Evolutionary conservation across 2,888 invertebrate species (phyloP), one percentile per base, ranked within the genome.

Genomic region (Drosophila neotestacea): DNA sequence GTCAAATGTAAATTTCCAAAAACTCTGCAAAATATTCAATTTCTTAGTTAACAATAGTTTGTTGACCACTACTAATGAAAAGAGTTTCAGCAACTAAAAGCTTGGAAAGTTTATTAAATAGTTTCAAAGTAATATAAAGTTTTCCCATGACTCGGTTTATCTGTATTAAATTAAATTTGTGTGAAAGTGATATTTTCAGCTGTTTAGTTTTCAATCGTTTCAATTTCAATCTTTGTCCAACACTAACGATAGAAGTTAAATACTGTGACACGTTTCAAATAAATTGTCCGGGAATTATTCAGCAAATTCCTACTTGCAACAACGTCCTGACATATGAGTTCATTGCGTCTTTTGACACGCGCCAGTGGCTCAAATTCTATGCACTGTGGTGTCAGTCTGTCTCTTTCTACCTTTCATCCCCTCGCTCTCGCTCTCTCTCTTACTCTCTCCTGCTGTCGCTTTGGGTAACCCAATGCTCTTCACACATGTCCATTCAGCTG

Each of bases 281-380:
- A 70, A 69, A 66, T 56, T 68, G 66, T 54, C n/a, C 39, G 47
- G 61, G 39, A 54, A 56, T 60, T 64, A 52, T 47, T 67, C 61
- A 38, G 60, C 60, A 13, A 46, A 46, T 30, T 44, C 60, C 38
- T 34, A 64, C 22, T 52, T 50, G 39, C 28, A 44, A 32, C 68
- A 38, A 41, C 38, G 36, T 44, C 46, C 62, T 71, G 70, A 71
- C 66, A 59, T 65, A 44, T 59, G 62, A 55, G 47, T 64, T 65
- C 71, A 78, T 71, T 73, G 71, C 70, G 67, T 73, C 77, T 73
- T 69, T 71, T 70, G 84, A 77, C 69, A 85, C 76, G 85, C 81
- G 65, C 81, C 83, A 81, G 11, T 71, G 63, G 39, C 68, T 83
- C 65, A 54, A 77, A 70, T 69, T 62, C 71, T 78, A 52, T 44